Conservation (phyloP, 2,113 vertebrate species). For the Dipodomys ordii region DNA sequence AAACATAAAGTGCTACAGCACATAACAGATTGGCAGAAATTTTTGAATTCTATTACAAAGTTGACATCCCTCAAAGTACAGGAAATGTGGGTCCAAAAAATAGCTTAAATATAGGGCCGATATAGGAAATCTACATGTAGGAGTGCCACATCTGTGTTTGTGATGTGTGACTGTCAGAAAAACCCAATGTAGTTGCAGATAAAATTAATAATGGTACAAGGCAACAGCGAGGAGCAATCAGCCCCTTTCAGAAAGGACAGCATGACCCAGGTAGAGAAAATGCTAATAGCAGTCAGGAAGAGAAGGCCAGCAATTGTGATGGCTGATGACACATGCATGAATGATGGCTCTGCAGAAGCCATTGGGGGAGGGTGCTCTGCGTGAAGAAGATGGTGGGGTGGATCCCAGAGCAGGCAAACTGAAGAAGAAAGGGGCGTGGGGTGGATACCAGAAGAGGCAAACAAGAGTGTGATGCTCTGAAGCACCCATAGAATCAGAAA, state of each 20-base stretch:
- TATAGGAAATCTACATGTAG: not conserved
- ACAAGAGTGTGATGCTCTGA: rapidly evolving
- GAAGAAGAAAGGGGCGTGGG: no score
- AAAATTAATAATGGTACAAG: not conserved
- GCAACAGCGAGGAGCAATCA: no score
- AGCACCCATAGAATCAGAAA: not conserved
- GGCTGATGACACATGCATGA: not conserved
- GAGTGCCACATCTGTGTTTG: no score
- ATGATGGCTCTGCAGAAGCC: not conserved
- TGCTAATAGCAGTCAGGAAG: rapidly evolving
- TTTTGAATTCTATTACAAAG: not conserved
- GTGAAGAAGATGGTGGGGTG: not conserved
- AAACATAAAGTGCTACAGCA: not conserved
- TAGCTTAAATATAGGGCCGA: not conserved
- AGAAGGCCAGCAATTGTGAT: no score
- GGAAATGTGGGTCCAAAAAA: not conserved
- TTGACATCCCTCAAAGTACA: not conserved
- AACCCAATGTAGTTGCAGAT: not conserved
- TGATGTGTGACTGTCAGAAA: not conserved
- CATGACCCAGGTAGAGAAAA: not conserved
- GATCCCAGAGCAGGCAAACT: not conserved
- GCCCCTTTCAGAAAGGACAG: not conserved
- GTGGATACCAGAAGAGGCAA: not conserved
- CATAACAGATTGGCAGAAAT: not conserved
- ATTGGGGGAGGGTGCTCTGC: not conserved